Evolutionary conservation across 1,140 invertebrate species (phyloP).

Genomic region (Aradophagus sp.): DNA sequence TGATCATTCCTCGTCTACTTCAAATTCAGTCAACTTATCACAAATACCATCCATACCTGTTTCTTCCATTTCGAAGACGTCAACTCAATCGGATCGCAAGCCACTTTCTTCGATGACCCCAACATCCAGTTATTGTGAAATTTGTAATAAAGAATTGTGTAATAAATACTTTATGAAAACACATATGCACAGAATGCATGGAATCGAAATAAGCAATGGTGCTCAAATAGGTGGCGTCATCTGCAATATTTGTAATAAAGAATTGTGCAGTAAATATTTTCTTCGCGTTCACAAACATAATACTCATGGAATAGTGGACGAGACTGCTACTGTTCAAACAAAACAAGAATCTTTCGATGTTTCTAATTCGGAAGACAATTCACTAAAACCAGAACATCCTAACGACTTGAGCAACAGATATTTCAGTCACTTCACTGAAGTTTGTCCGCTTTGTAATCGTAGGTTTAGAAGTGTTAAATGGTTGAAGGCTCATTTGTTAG

Average conservation of each 20-base stretch:
- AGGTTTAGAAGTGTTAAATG: slow-evolving; percentile 93
- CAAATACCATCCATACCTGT: slow-evolving; percentile 23
- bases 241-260: slow-evolving; percentile 98
- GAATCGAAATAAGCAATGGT: slow-evolving; percentile 94
- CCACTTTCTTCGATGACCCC: slow-evolving; percentile 75
- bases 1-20: slow-evolving; percentile 70
- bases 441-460: slow-evolving; percentile 90
- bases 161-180: slow-evolving; percentile 99
- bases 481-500: slow-evolving; percentile 90
- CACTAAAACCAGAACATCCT: slow-evolving; percentile 75
- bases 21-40: slow-evolving; percentile 44
- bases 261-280: slow-evolving; percentile 98
- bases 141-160: slow-evolving; percentile 99
- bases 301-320: slow-evolving; percentile 94
- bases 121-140: slow-evolving; percentile 95
- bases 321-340: slow-evolving; percentile 70
- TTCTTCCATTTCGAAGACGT: slow-evolving; percentile 44
- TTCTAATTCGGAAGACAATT: slow-evolving; percentile 71
- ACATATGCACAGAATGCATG: slow-evolving; percentile 99
- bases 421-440: slow-evolving; percentile 83
- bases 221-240: slow-evolving; percentile 93
- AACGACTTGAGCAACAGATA: slow-evolving; percentile 79
- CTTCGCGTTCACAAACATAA: slow-evolving; percentile 97
- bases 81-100: slow-evolving; percentile 60
- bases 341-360: slow-evolving; percentile 64